Base-by-base conservation (phyloP, 1,140 invertebrate genomes). In the Phocides pigmalion region DNA sequence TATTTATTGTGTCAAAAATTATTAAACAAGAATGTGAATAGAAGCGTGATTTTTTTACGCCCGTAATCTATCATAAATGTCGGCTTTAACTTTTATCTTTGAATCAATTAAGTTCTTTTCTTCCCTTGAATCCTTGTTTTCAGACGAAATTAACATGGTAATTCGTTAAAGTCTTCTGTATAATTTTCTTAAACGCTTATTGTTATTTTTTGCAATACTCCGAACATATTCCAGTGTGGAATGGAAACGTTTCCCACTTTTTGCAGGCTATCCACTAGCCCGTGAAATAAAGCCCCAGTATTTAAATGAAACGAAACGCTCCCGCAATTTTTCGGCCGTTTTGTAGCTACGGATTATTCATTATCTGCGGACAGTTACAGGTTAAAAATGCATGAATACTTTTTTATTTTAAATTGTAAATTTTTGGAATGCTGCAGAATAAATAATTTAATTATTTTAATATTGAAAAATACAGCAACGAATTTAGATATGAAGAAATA, bases 281-380 rank as follows among this genome's bases (percentile, higher is more conserved):
- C 77, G 70, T 84, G 74, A 84, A 84, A 84, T 84, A 80, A 81
- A 79, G 69, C 66, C 65, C 62, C 72, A 67, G 76, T 80, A 74
- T 80, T 81, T 78, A 78, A 83, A 80, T 80, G 67, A 79, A 80
- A 79, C 69, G 68, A 75, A 72, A 73, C 72, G 64, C 47, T 78
- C 50, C 54, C 59, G 16, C 49, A 62, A 67, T 72, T 76, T 82
- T 80, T 65, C 28, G 69, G 68, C 67, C 73, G 78, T 73, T 76
- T 64, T 71, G 49, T 39, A 37, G 15, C 50, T 44, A 62, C 49
- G 59, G 44, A 72, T 77, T 77, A 73, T 79, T 81, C 69, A 77
- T 74, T 47, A 62, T 44, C 37, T 41, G 53, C 14, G 53, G 53
- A 66, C 47, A 47, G 46, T 63, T 49, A 39, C 49, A 28, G 67